phyloP scores from a whole-genome alignment of 2,113 vertebrate genomes.

The Panthera leo region DNA sequence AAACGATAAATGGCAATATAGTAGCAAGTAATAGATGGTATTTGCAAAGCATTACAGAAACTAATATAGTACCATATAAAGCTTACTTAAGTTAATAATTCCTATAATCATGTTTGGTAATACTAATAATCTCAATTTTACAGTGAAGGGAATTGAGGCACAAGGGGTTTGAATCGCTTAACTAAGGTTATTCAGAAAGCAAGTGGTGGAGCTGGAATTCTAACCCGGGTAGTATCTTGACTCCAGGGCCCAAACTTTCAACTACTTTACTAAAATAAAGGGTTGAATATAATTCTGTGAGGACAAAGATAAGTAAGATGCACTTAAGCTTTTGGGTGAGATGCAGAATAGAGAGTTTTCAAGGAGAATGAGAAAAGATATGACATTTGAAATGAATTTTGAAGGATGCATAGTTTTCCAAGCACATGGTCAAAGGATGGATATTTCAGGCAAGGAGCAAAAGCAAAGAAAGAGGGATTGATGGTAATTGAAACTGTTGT shows the following conservation, averaged over 20 bases:
- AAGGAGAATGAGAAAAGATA: neutral
- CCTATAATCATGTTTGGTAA: neutral
- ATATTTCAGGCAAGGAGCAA: neutral
- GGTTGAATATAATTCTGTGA: neutral
- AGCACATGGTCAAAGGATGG: neutral
- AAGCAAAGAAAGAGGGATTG: neutral
- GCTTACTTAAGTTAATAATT: neutral
- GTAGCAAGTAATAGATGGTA: neutral
- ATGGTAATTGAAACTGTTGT: neutral
- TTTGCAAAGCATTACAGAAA: neutral
- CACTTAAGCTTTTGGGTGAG: neutral
- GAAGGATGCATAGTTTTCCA: neutral
- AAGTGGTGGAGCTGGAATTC: neutral
- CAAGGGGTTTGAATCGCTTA: neutral
- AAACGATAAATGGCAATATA: neutral
- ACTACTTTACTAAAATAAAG: neutral
- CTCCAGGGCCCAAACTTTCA: neutral
- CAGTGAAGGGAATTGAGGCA: neutral
- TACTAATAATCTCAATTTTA: neutral
- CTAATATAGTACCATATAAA: neutral
- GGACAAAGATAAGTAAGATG: neutral
- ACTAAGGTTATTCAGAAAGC: neutral
- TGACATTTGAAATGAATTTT: neutral
- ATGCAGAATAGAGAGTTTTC: neutral
- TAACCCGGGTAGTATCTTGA: neutral